A percentile compares a stretch with the other conserved stretches of the same genome.
These are phyloP conservation scores for Varroa destructor DNA, from an alignment of 1,140 invertebrate species.

Conservation along the genomic window DNA sequence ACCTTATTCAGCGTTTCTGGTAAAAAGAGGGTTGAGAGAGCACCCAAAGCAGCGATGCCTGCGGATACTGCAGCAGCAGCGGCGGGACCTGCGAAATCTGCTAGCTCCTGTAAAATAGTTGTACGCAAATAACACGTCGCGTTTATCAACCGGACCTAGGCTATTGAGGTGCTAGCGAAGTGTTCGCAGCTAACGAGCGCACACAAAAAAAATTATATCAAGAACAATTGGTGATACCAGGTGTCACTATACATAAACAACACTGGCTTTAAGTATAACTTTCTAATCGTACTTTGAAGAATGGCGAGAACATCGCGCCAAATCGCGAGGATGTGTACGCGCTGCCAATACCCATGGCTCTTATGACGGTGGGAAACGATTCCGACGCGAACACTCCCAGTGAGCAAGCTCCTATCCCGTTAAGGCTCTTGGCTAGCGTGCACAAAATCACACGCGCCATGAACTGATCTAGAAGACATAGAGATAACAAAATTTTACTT, in stretches of 20 bases:
- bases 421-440: conserved; percentile 3
- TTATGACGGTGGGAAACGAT: conserved; percentile 10
- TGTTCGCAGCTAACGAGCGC: too few relatives aligned
- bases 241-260: too few relatives aligned
- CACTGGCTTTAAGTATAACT: too few relatives aligned
- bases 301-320: conserved; percentile 18
- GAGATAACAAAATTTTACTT: neutral
- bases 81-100: conserved; percentile 1
- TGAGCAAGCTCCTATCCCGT: neutral
- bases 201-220: too few relatives aligned
- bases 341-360: conserved; percentile 19
- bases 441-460: conserved; percentile 8
- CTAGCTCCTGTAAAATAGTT: conserved; percentile 1
- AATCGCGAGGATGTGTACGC: conserved; percentile 5
- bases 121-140: too few relatives aligned
- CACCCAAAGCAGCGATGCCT: neutral
- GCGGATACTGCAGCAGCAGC: neutral
- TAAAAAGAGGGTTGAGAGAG: neutral
- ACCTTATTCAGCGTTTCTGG: conserved; percentile 24
- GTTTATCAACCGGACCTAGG: too few relatives aligned
- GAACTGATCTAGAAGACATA: neutral
- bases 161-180: too few relatives aligned
- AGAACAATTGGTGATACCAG: too few relatives aligned
- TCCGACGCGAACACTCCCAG: conserved; percentile 19
- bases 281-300: conserved; percentile 4